Conservation (phyloP, 2,797 vertebrate genomes). For the Helicolenus hilgendorfi region DNA sequence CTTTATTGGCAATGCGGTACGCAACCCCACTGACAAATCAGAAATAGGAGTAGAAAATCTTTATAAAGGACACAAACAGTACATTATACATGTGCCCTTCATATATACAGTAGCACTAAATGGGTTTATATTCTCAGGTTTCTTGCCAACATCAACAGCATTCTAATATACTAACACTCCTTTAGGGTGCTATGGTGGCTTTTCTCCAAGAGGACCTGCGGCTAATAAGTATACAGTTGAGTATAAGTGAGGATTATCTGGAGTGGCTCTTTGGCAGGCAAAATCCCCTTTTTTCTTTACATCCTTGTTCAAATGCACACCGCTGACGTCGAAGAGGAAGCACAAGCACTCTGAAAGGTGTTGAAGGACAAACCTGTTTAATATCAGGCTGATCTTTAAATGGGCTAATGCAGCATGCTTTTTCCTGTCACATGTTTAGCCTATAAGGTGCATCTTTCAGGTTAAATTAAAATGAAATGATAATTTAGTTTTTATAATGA, state of each 20-base stretch:
- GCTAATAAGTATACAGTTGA: conserved; percentile 34
- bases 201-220: conserved; percentile 21
- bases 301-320: conserved; percentile 36
- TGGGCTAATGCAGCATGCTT: background rate
- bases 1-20: background rate
- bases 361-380: conserved; percentile 32
- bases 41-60: background rate
- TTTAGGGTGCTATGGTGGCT: background rate
- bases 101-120: background rate
- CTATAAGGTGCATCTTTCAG: background rate
- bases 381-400: conserved; percentile 9
- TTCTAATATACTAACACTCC: background rate
- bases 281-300: conserved; percentile 27
- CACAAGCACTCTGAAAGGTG: conserved; percentile 13
- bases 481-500: background rate
- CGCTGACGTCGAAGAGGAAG: conserved; percentile 6
- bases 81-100: background rate
- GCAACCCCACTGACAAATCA: background rate
- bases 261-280: conserved; percentile 53
- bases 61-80: background rate
- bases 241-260: conserved; percentile 53
- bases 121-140: background rate
- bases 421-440: background rate
- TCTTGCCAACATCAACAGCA: background rate
- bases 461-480: background rate